phyloP scores from a whole-genome alignment of 2,888 invertebrate species.

The Ptychoptera contaminata region DNA sequence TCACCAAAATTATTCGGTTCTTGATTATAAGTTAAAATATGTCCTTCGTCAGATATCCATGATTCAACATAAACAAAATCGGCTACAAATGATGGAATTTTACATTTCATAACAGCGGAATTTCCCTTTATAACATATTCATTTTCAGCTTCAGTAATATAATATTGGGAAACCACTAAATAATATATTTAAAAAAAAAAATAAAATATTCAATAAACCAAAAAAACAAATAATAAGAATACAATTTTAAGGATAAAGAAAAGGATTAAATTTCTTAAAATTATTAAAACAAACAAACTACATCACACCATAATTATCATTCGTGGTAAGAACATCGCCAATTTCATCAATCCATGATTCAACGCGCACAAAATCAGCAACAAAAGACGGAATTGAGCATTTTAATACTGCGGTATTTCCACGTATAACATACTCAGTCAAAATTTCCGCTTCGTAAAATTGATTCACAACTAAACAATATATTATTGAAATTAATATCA shows the following conservation, averaged over 20 bases:
- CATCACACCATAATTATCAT: slow-evolving; percentile 35
- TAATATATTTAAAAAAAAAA: slow-evolving; percentile 15
- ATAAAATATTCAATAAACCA: not conserved
- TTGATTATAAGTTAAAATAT: slow-evolving; percentile 20
- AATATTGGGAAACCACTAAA: slow-evolving; percentile 76
- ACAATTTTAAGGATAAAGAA: not conserved
- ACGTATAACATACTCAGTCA: slow-evolving; percentile 56
- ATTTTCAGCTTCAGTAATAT: slow-evolving; percentile 82
- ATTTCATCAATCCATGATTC: slow-evolving; percentile 55
- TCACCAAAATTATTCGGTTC: slow-evolving; percentile 1
- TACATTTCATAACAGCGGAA: slow-evolving; percentile 83
- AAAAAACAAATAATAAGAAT: not conserved
- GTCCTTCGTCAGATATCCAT: slow-evolving; percentile 63
- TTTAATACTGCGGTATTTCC: slow-evolving; percentile 57
- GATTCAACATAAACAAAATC: slow-evolving; percentile 79
- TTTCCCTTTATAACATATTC: slow-evolving; percentile 88
- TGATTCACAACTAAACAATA: slow-evolving; percentile 46
- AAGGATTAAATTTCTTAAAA: no score
- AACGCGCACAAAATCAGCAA: slow-evolving; percentile 54
- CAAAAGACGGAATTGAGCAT: slow-evolving; percentile 59
- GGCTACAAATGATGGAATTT: slow-evolving; percentile 85
- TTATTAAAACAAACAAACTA: no score
- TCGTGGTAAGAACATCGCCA: slow-evolving; percentile 34
- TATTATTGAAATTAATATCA: not conserved
- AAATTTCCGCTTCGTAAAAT: slow-evolving; percentile 53